Percentiles rank a stretch among this genome's conserved stretches.
phyloP scores from a whole-genome alignment of 2,797 vertebrate genomes.

The Gallinago nigripennis region DNA sequence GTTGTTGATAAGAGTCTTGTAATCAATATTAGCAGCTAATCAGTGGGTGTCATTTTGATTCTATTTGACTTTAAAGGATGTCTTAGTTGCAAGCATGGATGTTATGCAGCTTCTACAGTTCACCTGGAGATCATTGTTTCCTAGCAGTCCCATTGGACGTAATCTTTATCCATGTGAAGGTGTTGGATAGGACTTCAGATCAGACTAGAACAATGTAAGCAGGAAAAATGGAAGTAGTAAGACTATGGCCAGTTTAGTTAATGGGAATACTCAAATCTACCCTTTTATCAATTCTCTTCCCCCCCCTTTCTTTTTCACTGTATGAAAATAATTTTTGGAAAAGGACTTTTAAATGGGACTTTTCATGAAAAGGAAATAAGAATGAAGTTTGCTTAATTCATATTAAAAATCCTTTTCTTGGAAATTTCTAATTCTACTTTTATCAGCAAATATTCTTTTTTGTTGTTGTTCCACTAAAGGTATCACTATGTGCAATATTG shows the following conservation, averaged over 20 bases:
- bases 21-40: not conserved
- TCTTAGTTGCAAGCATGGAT: not conserved
- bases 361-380: not conserved
- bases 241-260: not conserved
- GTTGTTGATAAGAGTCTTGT: not conserved
- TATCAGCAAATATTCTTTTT: not conserved
- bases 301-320: not conserved
- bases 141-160: not conserved
- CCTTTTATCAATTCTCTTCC: not conserved
- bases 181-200: not conserved
- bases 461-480: not conserved
- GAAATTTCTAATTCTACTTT: not conserved
- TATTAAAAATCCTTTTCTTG: not conserved
- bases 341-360: not conserved
- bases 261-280: not conserved
- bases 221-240: not conserved
- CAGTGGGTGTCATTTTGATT: not conserved
- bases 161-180: not conserved
- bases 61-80: not conserved
- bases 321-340: not conserved
- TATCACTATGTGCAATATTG: not conserved
- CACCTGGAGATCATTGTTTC: slow-evolving; percentile 9
- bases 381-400: not conserved
- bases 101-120: not conserved
- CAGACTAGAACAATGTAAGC: not conserved